These are phyloP conservation scores for Tragulus kanchil DNA, from an alignment of 2,113 vertebrate genomes.

Conservation along the genomic window DNA sequence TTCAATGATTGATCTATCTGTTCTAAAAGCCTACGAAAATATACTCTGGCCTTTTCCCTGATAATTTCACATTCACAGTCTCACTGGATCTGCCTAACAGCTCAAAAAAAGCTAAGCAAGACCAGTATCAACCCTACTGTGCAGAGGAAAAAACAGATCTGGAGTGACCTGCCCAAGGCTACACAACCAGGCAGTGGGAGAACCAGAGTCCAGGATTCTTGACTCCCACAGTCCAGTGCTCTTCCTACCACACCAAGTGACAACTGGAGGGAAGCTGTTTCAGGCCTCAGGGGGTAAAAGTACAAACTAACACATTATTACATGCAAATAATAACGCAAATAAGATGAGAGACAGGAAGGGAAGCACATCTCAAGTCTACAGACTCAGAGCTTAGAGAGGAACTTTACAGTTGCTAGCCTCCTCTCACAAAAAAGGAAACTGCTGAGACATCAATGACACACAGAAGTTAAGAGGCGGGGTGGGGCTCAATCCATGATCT, in stretches of 20 bases:
- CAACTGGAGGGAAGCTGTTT: slow-evolving; percentile 51
- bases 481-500: neutral
- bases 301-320: slow-evolving; percentile 49
- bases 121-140: neutral
- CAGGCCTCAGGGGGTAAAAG: slow-evolving; percentile 23
- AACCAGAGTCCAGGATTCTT: neutral
- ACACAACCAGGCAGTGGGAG: neutral
- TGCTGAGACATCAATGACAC: neutral
- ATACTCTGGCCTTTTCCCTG: neutral
- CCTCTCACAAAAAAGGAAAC: slow-evolving; percentile 40
- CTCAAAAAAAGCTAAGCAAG: neutral
- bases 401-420: neutral
- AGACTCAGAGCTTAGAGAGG: slow-evolving; percentile 27
- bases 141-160: neutral
- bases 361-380: slow-evolving; percentile 13
- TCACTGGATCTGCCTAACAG: neutral
- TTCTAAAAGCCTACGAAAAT: neutral
- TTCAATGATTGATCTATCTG: neutral
- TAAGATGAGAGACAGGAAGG: neutral
- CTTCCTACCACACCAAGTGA: slow-evolving; percentile 17
- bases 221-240: slow-evolving; percentile 25
- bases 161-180: neutral
- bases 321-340: slow-evolving; percentile 75
- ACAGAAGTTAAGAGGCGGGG: slow-evolving; percentile 27
- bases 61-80: neutral